Percentiles rank a stretch among this genome's conserved stretches.
phyloP scores from a whole-genome alignment of 2,797 vertebrate genomes.

The Acipenser oxyrinchus region DNA sequence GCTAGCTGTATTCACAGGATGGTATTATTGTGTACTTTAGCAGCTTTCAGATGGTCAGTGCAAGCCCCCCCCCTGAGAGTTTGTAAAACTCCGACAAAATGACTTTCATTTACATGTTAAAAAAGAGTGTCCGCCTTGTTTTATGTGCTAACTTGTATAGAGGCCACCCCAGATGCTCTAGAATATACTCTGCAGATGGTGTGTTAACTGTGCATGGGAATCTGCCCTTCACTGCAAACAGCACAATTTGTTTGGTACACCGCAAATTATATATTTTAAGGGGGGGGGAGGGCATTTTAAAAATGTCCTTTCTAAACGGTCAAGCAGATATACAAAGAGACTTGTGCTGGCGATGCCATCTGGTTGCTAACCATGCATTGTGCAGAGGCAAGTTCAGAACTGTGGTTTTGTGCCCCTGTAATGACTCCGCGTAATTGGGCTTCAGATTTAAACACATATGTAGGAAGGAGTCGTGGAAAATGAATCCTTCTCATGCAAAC shows the following conservation, averaged over 20 bases:
- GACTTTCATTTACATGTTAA: conserved; percentile 73
- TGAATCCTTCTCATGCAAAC: conserved; percentile 27
- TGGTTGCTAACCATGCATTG: conserved; percentile 41
- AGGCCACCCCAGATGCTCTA: conserved; percentile 35
- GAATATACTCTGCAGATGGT: conserved; percentile 42
- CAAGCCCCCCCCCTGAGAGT: conserved; percentile 40
- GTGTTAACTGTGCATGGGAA: conserved; percentile 39
- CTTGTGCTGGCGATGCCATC: conserved; percentile 41
- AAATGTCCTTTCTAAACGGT: conserved; percentile 40
- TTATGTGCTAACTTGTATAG: conserved; percentile 58
- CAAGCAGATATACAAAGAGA: conserved; percentile 29
- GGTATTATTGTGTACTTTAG: conserved; percentile 28
- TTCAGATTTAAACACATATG: conserved; percentile 31
- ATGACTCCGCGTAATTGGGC: conserved; percentile 26
- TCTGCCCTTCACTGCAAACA: conserved; percentile 39
- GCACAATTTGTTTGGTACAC: conserved; percentile 43
- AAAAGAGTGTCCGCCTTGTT: conserved; percentile 60
- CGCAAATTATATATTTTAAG: conserved; percentile 31
- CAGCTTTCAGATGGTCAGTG: conserved; percentile 19
- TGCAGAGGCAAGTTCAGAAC: conserved; percentile 23
- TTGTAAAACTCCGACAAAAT: conserved; percentile 70
- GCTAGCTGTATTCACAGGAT: conserved; percentile 38
- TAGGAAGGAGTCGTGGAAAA: conserved; percentile 12
- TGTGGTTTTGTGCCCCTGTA: conserved; percentile 25
- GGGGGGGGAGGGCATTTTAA: conserved; percentile 7